Conservation (phyloP, 2,888 invertebrate species). For the Drosophila nr. perissopoda region DNA sequence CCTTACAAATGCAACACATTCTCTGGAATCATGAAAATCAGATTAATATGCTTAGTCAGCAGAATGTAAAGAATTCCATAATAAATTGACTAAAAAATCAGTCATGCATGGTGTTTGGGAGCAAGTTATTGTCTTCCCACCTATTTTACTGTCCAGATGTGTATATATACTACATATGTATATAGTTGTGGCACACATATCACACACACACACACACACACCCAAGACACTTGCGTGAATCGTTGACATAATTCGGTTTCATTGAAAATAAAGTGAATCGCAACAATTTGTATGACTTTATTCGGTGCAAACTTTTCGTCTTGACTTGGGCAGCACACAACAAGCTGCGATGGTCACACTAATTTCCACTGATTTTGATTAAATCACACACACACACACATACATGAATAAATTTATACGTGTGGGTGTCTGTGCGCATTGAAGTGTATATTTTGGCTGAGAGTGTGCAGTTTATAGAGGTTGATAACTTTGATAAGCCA, state of each 20-base stretch:
- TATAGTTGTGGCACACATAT: constrained; percentile 9
- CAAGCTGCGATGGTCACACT: constrained; percentile 47
- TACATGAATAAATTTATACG: background rate
- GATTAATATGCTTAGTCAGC: background rate
- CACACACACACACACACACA: background rate
- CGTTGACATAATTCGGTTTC: constrained; percentile 27
- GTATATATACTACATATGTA: background rate
- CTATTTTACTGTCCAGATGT: background rate
- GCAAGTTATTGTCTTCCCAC: background rate
- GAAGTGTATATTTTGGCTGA: background rate
- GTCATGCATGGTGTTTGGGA: background rate
- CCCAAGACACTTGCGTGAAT: constrained; percentile 20
- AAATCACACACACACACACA: background rate
- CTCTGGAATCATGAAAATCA: background rate
- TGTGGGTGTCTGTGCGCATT: background rate
- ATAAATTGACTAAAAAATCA: background rate
- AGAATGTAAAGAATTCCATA: background rate
- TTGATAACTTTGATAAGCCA: constrained; percentile 4
- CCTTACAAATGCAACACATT: background rate
- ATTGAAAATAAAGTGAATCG: constrained; percentile 58
- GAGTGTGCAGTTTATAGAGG: background rate
- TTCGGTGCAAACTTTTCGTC: constrained; percentile 53
- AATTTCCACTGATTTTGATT: constrained; percentile 29
- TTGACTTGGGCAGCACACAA: constrained; percentile 27
- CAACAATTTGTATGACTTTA: constrained; percentile 67